Evolutionary conservation across 2,113 vertebrate genomes (phyloP).

Genomic region (Thalassoma bifasciatum): DNA sequence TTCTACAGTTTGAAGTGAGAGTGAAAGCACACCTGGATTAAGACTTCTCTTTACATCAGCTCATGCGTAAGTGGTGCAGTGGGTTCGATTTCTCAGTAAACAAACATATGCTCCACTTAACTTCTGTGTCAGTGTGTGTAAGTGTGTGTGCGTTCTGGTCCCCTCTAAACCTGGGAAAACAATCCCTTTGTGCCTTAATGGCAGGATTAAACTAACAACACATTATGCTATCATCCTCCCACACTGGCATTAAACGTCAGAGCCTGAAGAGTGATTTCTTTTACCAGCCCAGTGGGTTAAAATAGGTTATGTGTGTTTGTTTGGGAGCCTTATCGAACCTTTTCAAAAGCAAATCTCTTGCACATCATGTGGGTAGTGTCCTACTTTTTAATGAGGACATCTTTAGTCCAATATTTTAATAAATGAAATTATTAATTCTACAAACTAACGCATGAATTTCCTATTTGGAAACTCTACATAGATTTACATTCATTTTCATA

Average conservation of each 20-base stretch:
- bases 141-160: neutral
- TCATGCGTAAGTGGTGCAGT: neutral
- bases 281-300: slow-evolving; percentile 9
- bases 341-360: slow-evolving; percentile 5
- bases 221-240: slow-evolving; percentile 35
- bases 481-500: no score
- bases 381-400: neutral
- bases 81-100: slow-evolving; percentile 64
- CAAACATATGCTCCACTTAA: slow-evolving; percentile 37
- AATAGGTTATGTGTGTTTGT: slow-evolving; percentile 9
- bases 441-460: no score
- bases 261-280: slow-evolving; percentile 40
- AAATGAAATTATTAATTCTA: no score
- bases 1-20: slow-evolving; percentile 14
- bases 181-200: slow-evolving; percentile 63
- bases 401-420: no score
- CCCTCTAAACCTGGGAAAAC: slow-evolving; percentile 28
- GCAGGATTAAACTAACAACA: slow-evolving; percentile 31
- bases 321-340: slow-evolving; percentile 44
- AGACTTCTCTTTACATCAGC: slow-evolving; percentile 19
- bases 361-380: neutral
- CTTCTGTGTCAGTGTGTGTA: neutral
- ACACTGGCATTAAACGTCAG: slow-evolving; percentile 45
- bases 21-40: neutral
- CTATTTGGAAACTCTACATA: no score